phyloP scores from a whole-genome alignment of 2,888 invertebrate species.

The Malachius bipustulatus region DNA sequence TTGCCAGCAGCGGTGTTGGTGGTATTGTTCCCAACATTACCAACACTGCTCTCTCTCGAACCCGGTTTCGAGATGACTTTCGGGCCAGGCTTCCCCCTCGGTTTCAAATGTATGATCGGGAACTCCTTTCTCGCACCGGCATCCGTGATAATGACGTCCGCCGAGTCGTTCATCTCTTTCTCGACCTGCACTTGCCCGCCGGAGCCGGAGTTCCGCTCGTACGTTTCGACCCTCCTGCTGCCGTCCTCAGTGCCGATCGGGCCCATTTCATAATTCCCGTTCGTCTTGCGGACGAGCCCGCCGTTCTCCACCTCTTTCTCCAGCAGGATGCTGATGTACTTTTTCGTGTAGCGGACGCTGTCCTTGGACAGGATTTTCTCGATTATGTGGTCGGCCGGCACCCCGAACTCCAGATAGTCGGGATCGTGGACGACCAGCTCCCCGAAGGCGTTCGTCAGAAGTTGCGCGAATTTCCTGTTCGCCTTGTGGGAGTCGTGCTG shows the following conservation, averaged over 20 bases:
- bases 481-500: slow-evolving; percentile 21
- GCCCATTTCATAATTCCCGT: slow-evolving; percentile 57
- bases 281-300: slow-evolving; percentile 52
- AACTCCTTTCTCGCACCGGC: not conserved
- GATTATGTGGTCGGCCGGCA: slow-evolving; percentile 55
- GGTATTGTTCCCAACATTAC: too few species aligned
- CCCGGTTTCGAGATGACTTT: too few species aligned
- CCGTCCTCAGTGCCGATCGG: slow-evolving; percentile 39
- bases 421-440: slow-evolving; percentile 60
- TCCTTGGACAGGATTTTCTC: slow-evolving; percentile 53
- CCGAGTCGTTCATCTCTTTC: slow-evolving; percentile 4
- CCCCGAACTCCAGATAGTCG: slow-evolving; percentile 58
- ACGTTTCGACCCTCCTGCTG: slow-evolving; percentile 18
- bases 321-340: slow-evolving; percentile 51
- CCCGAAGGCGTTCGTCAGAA: slow-evolving; percentile 58
- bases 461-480: slow-evolving; percentile 33
- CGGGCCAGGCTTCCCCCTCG: slow-evolving; percentile 19
- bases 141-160: slow-evolving; percentile 1
- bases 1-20: too few species aligned
- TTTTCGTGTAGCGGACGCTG: slow-evolving; percentile 48
- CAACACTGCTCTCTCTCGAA: too few species aligned
- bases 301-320: slow-evolving; percentile 59
- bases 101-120: slow-evolving; percentile 14
- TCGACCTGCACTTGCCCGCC: slow-evolving; percentile 10
- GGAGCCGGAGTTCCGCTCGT: slow-evolving; percentile 1